phyloP scores from a whole-genome alignment of 2,888 invertebrate genomes.

The Agrochola lychnidis region DNA sequence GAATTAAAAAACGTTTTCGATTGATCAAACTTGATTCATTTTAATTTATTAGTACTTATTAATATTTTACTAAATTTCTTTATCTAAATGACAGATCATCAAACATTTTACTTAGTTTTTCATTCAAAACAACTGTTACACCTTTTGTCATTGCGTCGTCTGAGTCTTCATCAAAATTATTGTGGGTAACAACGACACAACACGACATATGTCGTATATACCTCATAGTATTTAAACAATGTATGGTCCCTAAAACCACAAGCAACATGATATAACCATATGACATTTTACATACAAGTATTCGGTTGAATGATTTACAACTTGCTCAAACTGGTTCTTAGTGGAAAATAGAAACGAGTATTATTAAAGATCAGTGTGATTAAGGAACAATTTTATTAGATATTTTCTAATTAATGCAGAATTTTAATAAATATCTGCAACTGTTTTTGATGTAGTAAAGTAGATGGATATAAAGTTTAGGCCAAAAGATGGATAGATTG shows the following conservation, averaged over 20 bases:
- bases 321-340: slow-evolving; percentile 61
- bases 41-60: not conserved
- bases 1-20: not conserved
- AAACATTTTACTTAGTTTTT: not conserved
- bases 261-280: slow-evolving; percentile 69
- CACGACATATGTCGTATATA: slow-evolving; percentile 20
- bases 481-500: not conserved
- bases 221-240: slow-evolving; percentile 66
- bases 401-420: not conserved
- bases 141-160: slow-evolving; percentile 8
- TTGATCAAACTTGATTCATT: slow-evolving; percentile 1
- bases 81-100: slow-evolving; percentile 5
- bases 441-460: not conserved
- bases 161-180: slow-evolving; percentile 13
- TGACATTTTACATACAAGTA: slow-evolving; percentile 75
- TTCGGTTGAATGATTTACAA: slow-evolving; percentile 67
- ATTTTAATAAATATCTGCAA: not conserved
- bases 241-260: slow-evolving; percentile 65
- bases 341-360: slow-evolving; percentile 44
- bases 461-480: not conserved
- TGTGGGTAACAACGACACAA: slow-evolving; percentile 16
- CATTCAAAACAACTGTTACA: not conserved
- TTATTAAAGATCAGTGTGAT: slow-evolving; percentile 17
- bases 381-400: not conserved
- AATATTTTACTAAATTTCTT: not conserved